Evolutionary conservation across 2,113 vertebrate genomes (phyloP).

Genomic region (Ciconia boyciana): DNA sequence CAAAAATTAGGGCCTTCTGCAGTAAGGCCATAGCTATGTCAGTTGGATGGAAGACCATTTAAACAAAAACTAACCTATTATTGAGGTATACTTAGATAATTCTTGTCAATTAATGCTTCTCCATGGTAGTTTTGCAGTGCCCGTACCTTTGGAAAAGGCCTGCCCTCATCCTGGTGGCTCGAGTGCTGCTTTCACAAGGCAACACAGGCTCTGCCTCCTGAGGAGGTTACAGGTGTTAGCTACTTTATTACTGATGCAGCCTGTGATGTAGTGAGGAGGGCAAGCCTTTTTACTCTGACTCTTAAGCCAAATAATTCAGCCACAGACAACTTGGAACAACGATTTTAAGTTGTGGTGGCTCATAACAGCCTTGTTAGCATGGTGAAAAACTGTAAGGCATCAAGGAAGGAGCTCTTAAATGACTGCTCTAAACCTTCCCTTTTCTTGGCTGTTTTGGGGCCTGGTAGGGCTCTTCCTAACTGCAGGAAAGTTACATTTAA

Average conservation of each 20-base stretch:
- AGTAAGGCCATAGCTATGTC: neutral
- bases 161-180: neutral
- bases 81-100: neutral
- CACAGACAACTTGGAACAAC: neutral
- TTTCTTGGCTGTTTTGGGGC: neutral
- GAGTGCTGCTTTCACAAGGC: neutral
- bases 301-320: neutral
- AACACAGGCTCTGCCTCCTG: neutral
- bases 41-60: neutral
- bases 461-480: neutral
- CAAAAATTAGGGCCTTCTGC: neutral
- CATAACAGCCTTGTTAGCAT: rapidly evolving
- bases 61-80: neutral
- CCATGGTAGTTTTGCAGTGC: neutral
- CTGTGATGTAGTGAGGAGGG: neutral
- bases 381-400: neutral
- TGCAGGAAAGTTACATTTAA: neutral
- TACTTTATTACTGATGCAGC: neutral
- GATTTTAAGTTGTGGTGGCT: neutral
- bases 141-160: neutral
- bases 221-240: neutral
- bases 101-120: neutral
- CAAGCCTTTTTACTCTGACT: neutral
- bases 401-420: neutral
- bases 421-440: neutral